Base-by-base conservation (phyloP, 2,797 vertebrate species). In the Tenualosa thibaudeaui region DNA sequence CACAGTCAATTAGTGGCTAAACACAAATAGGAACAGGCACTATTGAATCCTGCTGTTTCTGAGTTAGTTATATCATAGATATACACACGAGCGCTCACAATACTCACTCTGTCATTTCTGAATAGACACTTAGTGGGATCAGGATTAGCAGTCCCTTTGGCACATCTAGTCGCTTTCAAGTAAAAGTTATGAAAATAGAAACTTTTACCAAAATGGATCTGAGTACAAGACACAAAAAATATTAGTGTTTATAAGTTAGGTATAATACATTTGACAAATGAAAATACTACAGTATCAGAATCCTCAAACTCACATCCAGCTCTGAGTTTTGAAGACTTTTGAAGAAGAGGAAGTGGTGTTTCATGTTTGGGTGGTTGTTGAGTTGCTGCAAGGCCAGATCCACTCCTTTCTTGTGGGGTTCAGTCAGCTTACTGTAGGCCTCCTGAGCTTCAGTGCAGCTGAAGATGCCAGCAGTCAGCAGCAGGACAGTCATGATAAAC, bases 1-100 rank as follows among this genome's bases (percentile, higher is more conserved):
- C 84, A 43, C 94, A 95, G 88, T 95, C 93, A 89, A 95, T 93
- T 86, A 93, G 10, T 0, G 94, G 93, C 94, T 95, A 90, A 53
- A 58, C 82, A 86, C 1, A 5, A 87, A 82, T 81, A 0, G 82
- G 1, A 43, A 24, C 43, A 78, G 56, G 37, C 43, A 65, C 31
- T 26, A 65, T 24, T 86, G 40, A 54, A 50, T 51, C 24, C 26
- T 71, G 49, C 9, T 7, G 7, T 37, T 10, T 43, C 12, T 13
- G 46, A 22, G 82, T 26, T 5, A 71, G 1, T 43, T 49, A 49
- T 82, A 22, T 0, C 83, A 71, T 82, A 50, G 26, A 17, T 22
- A 3, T 22, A 24, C 62, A 62, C 2, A 51, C 0, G 7, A 51
- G 6, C 19, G 56, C n/a, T 31, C 17, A 65, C 22, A 37, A 22